phyloP scores from a whole-genome alignment of 2,113 vertebrate species.

The Cyprinodon brontotheroides region DNA sequence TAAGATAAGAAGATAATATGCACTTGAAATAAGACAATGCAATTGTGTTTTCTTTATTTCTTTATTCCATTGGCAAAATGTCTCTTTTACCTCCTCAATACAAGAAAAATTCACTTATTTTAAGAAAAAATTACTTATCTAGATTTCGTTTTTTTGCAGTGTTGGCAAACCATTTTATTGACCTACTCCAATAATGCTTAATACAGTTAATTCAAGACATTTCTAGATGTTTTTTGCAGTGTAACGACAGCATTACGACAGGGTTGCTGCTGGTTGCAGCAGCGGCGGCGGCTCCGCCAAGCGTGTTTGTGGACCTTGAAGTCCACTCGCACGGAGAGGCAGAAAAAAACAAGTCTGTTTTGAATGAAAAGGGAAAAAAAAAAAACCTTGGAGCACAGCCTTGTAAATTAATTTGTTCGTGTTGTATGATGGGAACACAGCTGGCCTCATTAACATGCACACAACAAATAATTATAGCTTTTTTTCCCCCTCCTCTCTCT shows the following conservation, averaged over 20 bases:
- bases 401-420: slow-evolving; percentile 99
- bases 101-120: too few relatives aligned
- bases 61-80: too few relatives aligned
- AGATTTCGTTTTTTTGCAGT: too few relatives aligned
- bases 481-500: slow-evolving; percentile 85
- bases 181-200: too few relatives aligned
- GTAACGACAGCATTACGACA: slow-evolving; percentile 63
- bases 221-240: too few relatives aligned
- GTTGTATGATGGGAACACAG: slow-evolving; percentile 99
- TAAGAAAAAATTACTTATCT: too few relatives aligned
- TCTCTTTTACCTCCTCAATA: too few relatives aligned
- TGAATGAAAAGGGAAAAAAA: slow-evolving; percentile 70
- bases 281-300: slow-evolving; percentile 67
- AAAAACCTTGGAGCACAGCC: slow-evolving; percentile 85
- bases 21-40: too few relatives aligned
- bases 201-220: too few relatives aligned
- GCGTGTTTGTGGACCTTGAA: slow-evolving; percentile 76
- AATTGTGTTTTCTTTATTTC: too few relatives aligned
- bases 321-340: slow-evolving; percentile 66
- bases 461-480: slow-evolving; percentile 99
- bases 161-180: too few relatives aligned
- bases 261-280: slow-evolving; percentile 77
- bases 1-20: too few relatives aligned
- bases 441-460: slow-evolving; percentile 99
- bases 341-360: slow-evolving; percentile 72